Base-by-base conservation (phyloP, 2,113 vertebrate genomes). In the Pteropus alecto region DNA sequence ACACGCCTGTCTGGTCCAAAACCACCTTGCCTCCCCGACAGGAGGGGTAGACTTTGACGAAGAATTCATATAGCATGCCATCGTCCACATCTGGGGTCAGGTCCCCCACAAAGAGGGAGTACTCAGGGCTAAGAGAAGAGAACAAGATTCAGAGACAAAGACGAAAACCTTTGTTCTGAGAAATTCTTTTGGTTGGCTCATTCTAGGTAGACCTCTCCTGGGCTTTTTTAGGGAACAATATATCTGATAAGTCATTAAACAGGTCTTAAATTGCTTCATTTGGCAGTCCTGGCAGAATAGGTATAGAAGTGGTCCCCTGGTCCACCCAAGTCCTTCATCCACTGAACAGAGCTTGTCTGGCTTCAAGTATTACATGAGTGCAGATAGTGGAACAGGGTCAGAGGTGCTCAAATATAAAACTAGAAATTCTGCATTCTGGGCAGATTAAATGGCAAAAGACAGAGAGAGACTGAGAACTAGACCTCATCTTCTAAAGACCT, bases 61-160 rank as follows among this genome's bases (percentile, higher is more conserved):
- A 99, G 98, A 99, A 99, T 97, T 99, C 99, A 83, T 99, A 99
- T 58, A 99, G 98, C 99, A 99, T 99, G 83, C 99, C 99, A 79
- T 99, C 99, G 65, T 99, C 99, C 97, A 99, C 99, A 0, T 99
- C 99, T 3, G 99, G 99, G 70, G 99, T 99, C 73, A 99, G 98
- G 96, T 99, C 99, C 82, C 99, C 99, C 83, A 99, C 99, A 97
- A 99, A 99, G 85, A 99, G 98, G 67, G 99, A 99, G 95, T 99
- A 99, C 97, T 99, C 99, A 87, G 99, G 99, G 96, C 99, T 99
- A 86, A 84, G 97, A 93, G 90, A 81, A 98, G 92, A 98, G 63
- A 97, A 65, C 70, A 41, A 46, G 56, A 61, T 65, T 68, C 78
- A 94, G 84, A 73, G 15, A 90, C 63, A 41, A 56, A 3, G 4